A percentile compares a stretch with the other conserved stretches of the same genome.
phyloP scores from a whole-genome alignment of 2,113 vertebrate species.

The Calypte anna region DNA sequence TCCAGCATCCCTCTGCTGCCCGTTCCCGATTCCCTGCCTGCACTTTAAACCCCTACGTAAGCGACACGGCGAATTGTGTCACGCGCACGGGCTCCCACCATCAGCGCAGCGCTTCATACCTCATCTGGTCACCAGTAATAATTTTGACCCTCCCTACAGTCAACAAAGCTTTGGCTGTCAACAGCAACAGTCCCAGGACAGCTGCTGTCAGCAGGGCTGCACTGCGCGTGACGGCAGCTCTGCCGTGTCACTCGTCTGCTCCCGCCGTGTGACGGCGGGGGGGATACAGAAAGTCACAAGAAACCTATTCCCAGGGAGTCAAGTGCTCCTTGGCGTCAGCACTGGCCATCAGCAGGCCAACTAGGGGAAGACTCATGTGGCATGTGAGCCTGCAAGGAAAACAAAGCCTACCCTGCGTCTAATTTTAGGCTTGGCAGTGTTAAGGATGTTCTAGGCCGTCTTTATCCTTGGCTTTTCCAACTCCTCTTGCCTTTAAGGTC shows the following conservation, averaged over 20 bases:
- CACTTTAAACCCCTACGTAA: background rate
- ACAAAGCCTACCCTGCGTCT: background rate
- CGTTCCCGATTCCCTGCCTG: background rate
- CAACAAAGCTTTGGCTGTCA: background rate
- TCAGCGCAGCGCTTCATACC: background rate
- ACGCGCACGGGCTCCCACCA: background rate
- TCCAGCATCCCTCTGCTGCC: background rate
- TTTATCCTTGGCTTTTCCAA: conserved; percentile 51
- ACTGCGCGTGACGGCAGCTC: background rate
- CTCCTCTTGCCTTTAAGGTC: background rate
- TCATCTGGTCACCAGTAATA: background rate
- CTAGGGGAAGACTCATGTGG: background rate
- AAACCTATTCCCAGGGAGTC: conserved; percentile 44
- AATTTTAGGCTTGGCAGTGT: conserved; percentile 48
- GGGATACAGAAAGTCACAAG: conserved; percentile 10
- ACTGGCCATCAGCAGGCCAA: background rate
- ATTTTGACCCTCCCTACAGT: background rate
- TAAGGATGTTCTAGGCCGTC: background rate
- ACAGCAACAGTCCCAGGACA: background rate
- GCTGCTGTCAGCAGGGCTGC: background rate
- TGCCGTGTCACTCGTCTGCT: background rate
- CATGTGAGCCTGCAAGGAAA: conserved; percentile 19
- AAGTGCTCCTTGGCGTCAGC: background rate
- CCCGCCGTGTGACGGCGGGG: background rate
- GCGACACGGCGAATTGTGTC: background rate